Percentiles rank a stretch among this genome's conserved stretches.
These are phyloP conservation scores for Drosophila biarmipes DNA, from an alignment of 1,140 invertebrate genomes.

Conservation along the genomic window DNA sequence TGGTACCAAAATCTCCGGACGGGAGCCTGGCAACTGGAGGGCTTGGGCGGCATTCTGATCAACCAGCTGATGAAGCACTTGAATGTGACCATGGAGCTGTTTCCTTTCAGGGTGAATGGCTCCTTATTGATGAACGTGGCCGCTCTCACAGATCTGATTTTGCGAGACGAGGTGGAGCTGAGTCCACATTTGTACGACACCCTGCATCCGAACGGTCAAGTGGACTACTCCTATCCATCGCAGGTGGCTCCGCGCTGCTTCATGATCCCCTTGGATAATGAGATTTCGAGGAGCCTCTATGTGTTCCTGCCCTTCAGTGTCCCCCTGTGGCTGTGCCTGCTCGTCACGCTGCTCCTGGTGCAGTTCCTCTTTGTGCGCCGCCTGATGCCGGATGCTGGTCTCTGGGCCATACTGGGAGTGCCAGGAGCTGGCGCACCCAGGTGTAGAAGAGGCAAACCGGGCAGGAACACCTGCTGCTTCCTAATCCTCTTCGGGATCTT, in stretches of 20 bases:
- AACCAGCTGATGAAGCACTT: slow-evolving; percentile 49
- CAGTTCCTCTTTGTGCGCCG: slow-evolving; percentile 1
- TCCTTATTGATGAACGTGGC: slow-evolving; percentile 50
- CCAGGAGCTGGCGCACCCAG: slow-evolving; percentile 20
- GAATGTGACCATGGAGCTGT: slow-evolving; percentile 54
- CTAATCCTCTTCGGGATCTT: slow-evolving; percentile 34
- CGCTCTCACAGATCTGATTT: slow-evolving; percentile 25
- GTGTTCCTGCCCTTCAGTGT: slow-evolving; percentile 39
- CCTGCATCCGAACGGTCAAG: slow-evolving; percentile 4
- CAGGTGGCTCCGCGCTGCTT: slow-evolving; percentile 50
- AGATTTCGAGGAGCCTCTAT: slow-evolving; percentile 39
- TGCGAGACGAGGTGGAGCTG: slow-evolving; percentile 27
- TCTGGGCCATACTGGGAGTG: slow-evolving; percentile 54
- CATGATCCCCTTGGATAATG: slow-evolving; percentile 49
- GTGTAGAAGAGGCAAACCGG: too few species aligned
- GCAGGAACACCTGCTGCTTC: neutral
- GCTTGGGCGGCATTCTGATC: slow-evolving; percentile 51
- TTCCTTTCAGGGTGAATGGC: slow-evolving; percentile 44
- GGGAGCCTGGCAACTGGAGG: slow-evolving; percentile 27
- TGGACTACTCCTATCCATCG: slow-evolving; percentile 67
- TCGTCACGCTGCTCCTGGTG: slow-evolving; percentile 4
- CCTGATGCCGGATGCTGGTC: neutral
- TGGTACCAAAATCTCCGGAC: slow-evolving; percentile 37
- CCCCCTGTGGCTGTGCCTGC: slow-evolving; percentile 36
- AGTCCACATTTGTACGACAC: slow-evolving; percentile 66